A percentile compares a stretch with the other conserved stretches of the same genome.
These are phyloP conservation scores for Lysiphlebus fabarum DNA, from an alignment of 1,140 invertebrate species.

Conservation along the genomic window DNA sequence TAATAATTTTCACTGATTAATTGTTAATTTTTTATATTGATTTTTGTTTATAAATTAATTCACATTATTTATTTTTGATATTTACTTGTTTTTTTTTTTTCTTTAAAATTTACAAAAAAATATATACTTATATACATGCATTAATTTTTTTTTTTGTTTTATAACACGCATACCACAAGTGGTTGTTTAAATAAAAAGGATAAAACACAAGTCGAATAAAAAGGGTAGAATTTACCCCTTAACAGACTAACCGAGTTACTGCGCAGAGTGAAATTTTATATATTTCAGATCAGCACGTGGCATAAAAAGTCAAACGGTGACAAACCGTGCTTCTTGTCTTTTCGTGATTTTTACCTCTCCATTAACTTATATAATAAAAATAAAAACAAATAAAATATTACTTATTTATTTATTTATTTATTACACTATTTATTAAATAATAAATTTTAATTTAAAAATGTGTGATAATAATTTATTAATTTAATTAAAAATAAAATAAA, in stretches of 20 bases:
- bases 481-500: background rate
- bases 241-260: slow-evolving; percentile 36
- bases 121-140: background rate
- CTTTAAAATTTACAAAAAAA: background rate
- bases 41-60: slow-evolving; percentile 29
- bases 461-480: background rate
- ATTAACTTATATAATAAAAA: background rate
- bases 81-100: background rate
- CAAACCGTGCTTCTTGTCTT: slow-evolving; percentile 32
- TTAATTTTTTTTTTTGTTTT: background rate
- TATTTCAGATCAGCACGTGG: slow-evolving; percentile 40
- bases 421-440: too few species aligned
- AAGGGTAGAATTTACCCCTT: slow-evolving; percentile 29
- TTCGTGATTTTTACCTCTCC: slow-evolving; percentile 3
- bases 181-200: slow-evolving; percentile 1
- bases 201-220: slow-evolving; percentile 2
- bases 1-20: slow-evolving; percentile 63
- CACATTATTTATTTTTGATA: background rate
- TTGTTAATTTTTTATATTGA: slow-evolving; percentile 29
- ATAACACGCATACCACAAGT: background rate
- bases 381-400: background rate
- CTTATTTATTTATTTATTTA: too few species aligned
- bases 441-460: too few species aligned
- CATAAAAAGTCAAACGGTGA: slow-evolving; percentile 38
- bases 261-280: slow-evolving; percentile 29